A percentile compares a stretch with the other conserved stretches of the same genome.
These are phyloP conservation scores for Scylla paramamosain DNA, from an alignment of 1,140 invertebrate species.

Conservation along the genomic window DNA sequence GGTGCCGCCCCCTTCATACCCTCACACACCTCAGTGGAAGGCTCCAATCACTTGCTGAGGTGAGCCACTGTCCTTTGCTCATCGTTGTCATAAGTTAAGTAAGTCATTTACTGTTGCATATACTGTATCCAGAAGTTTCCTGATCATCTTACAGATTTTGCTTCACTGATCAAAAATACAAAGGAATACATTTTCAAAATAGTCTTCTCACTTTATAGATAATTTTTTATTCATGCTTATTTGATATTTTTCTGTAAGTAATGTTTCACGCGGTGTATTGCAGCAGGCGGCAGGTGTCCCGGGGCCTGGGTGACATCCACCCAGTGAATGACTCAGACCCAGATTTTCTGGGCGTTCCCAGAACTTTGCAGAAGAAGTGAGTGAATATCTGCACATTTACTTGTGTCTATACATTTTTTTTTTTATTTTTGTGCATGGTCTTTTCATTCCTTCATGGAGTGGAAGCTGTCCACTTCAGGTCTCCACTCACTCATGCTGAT, in stretches of 20 bases:
- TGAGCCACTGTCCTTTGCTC: not conserved
- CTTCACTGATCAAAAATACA: too few relatives aligned
- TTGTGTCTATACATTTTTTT: not conserved
- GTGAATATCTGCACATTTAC: not conserved
- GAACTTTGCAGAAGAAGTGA: slow-evolving; percentile 16
- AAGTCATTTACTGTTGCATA: too few relatives aligned
- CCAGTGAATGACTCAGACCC: not conserved
- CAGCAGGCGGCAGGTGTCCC: not conserved
- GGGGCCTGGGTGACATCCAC: not conserved
- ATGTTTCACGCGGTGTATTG: not conserved
- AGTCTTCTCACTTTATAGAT: too few relatives aligned
- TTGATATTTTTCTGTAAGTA: too few relatives aligned
- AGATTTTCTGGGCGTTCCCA: slow-evolving; percentile 25
- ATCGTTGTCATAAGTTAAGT: too few relatives aligned
- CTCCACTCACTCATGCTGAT: too few relatives aligned
- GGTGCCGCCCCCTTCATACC: slow-evolving; percentile 29
- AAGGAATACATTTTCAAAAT: too few relatives aligned
- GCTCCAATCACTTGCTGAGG: not conserved
- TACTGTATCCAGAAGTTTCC: too few relatives aligned
- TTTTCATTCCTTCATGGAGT: not conserved
- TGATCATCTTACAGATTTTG: too few relatives aligned
- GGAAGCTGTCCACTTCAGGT: too few relatives aligned
- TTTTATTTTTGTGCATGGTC: not conserved
- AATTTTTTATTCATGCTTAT: too few relatives aligned
- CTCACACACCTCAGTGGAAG: not conserved